Evolutionary conservation across 2,797 vertebrate genomes (phyloP), one percentile per base, ranked within the genome.

Genomic region (Percopsis omiscomaycus): DNA sequence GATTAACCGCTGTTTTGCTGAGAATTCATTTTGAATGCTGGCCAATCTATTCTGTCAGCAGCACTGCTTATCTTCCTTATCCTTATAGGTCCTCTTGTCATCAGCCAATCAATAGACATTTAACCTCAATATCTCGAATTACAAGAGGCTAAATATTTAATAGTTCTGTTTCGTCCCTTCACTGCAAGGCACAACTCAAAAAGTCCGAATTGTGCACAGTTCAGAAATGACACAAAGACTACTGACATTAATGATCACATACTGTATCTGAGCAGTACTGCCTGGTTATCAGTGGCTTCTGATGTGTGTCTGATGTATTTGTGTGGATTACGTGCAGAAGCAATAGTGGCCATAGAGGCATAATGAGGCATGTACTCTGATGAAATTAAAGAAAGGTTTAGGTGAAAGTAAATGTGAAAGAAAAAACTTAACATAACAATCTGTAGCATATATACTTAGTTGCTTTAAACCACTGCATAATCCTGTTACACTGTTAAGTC

Each of bases 1-100:
- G 75, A 94, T 93, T 93, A 94, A 93, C 93, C 53, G 73, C 58
- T 86, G 86, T 92, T 93, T 85, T 93, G 92, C 93, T 92, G 92
- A 93, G 87, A 82, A 86, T 87, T 91, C 86, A 82, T 83, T 90
- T 89, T 83, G 84, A 79, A 83, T 78, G 74, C 79, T 59, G 80
- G 79, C 68, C 72, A 61, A 86, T 91, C 80, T 2, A 77, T 77
- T 77, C 80, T 61, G 89, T 92, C 89, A 90, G 90, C 86, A 86
- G 79, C 85, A 84, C 78, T 15, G 71, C 75, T 89, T 89, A 92
- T 92, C 91, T 89, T 71, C 64, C 22, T 55, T 81, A 54, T 70
- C 65, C 78, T 69, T 51, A 15, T 27, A 55, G 74, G 69, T 73
- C 65, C 80, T 79, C 64, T 71, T 67, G 72, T 51, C 78, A 77